Evolutionary conservation across 2,113 vertebrate genomes (phyloP).

Genomic region (Chamaea fasciata): DNA sequence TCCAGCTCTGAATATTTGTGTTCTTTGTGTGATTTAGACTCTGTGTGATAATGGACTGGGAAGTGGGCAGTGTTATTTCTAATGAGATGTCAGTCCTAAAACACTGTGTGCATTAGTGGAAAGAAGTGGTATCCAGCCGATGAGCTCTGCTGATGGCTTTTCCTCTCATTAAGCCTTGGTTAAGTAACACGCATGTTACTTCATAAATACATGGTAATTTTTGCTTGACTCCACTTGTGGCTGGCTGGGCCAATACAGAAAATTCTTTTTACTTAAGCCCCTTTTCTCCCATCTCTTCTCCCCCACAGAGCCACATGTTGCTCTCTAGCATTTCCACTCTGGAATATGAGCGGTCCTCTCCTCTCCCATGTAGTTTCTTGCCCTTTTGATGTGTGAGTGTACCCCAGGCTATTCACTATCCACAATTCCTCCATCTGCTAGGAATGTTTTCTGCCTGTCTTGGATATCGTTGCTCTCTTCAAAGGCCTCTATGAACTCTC

Average conservation of each 20-base stretch:
- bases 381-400: background rate
- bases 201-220: background rate
- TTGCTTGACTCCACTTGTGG: background rate
- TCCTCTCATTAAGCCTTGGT: background rate
- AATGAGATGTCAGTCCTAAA: background rate
- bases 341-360: background rate
- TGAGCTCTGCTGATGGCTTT: background rate
- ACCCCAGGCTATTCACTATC: background rate
- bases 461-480: background rate
- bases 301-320: accelerated
- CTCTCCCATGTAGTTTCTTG: background rate
- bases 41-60: background rate
- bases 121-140: background rate
- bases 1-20: background rate
- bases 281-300: background rate
- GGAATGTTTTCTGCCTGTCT: background rate
- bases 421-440: background rate
- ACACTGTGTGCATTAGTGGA: accelerated
- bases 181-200: background rate
- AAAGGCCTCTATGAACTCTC: background rate
- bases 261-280: background rate
- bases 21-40: background rate
- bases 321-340: background rate
- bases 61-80: background rate
- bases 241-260: background rate